These are phyloP conservation scores for Amiota minor DNA, from an alignment of 2,888 invertebrate genomes.

Conservation along the genomic window DNA sequence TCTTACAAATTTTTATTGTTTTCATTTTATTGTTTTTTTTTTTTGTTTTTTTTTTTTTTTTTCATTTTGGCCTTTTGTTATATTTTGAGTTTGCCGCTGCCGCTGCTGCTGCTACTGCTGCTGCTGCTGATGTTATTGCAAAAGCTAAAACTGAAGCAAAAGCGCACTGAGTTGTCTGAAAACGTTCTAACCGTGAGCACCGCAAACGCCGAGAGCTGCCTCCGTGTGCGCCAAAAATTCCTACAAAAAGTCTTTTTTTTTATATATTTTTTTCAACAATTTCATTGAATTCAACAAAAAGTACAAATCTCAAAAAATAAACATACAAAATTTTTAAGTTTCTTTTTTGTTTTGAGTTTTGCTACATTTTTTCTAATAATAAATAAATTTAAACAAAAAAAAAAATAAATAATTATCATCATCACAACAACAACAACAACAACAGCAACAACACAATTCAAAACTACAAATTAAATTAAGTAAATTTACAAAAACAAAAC, in stretches of 20 bases:
- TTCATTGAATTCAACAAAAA: conserved; percentile 6
- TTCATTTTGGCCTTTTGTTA: conserved; percentile 27
- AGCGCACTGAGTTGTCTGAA: conserved; percentile 62
- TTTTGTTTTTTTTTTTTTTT: not conserved
- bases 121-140: not conserved
- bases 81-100: not conserved
- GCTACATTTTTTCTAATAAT: not conserved
- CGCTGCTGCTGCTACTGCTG: conserved; percentile 6
- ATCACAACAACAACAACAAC: conserved; percentile 4
- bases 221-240: conserved; percentile 49
- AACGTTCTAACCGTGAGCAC: conserved; percentile 72
- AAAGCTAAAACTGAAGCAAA: too few relatives aligned
- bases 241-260: conserved; percentile 36
- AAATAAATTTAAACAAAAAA: not conserved
- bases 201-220: conserved; percentile 61
- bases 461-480: conserved; percentile 31
- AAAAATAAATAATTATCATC: not conserved
- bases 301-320: not conserved
- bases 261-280: not conserved
- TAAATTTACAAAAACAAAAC: not conserved
- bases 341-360: not conserved
- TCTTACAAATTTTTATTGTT: not conserved
- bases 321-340: not conserved
- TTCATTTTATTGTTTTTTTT: not conserved
- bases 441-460: not conserved